Conservation (phyloP, 2,113 vertebrate species). For the Myotis brandtii region DNA sequence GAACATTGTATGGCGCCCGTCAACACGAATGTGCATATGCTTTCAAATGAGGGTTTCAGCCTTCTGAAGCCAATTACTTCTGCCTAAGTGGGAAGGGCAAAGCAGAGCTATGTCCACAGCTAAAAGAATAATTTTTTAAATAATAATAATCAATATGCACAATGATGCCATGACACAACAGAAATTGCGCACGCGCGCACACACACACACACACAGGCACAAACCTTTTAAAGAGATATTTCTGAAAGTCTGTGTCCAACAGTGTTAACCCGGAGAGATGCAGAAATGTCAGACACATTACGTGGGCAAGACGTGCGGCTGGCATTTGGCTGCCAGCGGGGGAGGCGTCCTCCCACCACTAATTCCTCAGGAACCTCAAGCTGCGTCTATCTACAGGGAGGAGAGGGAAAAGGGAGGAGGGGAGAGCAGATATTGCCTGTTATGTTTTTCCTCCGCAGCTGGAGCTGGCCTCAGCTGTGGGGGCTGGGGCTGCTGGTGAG, state of each 20-base stretch:
- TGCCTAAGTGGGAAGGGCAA: constrained; percentile 80
- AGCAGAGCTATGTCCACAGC: constrained; percentile 72
- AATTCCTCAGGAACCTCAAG: constrained; percentile 88
- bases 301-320: constrained; percentile 85
- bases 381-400: constrained; percentile 87
- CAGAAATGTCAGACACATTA: constrained; percentile 89
- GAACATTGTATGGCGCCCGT: constrained; percentile 80
- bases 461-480: constrained; percentile 77
- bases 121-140: constrained; percentile 68
- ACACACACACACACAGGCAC: neutral
- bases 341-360: constrained; percentile 85
- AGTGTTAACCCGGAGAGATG: constrained; percentile 86
- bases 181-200: neutral
- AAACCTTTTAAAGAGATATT: constrained; percentile 67
- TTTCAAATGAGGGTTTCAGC: constrained; percentile 81
- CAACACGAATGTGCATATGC: constrained; percentile 74
- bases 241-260: constrained; percentile 85
- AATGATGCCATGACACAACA: constrained; percentile 66
- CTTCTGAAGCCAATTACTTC: constrained; percentile 83
- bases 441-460: constrained; percentile 69
- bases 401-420: constrained; percentile 60
- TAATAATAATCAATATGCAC: constrained; percentile 62
- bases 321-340: constrained; percentile 90
- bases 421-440: constrained; percentile 78
- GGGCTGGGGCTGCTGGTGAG: constrained; percentile 63